Base-by-base conservation (phyloP, 92 coral and sea anemone species). In the Blastomussa wellsi region DNA sequence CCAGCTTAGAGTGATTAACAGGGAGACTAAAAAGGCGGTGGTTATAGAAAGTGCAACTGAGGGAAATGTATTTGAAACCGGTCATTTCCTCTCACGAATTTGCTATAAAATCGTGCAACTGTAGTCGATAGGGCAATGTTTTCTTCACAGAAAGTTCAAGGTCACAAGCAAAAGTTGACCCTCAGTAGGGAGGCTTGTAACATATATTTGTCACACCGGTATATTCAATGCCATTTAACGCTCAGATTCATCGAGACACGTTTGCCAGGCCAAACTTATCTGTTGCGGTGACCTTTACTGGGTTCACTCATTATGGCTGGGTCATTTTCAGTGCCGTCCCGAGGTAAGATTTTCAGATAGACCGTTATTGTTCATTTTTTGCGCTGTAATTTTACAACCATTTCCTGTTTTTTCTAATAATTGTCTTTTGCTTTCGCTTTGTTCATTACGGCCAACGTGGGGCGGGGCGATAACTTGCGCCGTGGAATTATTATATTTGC, bases 161-260 rank as follows among this genome's bases (percentile, higher is more conserved):
- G 83, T 79, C 72, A 53, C 11, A 77, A 22, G 31, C 72, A 29
- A 62, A 16, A 44, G 55, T 62, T 28, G 22, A 17, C 17, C 7
- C 55, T 28, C 82, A 22, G 83, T 44, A 60, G 83, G 83, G 55
- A 14, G 83, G 31, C 83, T 14, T n/a, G n/a, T 15, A 26, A 64
- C 13, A 79, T 62, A 79, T 59, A 77, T 33, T 37, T 17, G 33
- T 52, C 36, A 32, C 81, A 36, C 37, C 38, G 49, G 36, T 39
- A 60, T 9, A 44, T 79, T 62, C 69, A 39, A 7, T 64, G 83
- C 83, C 83, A 38, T 60, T 62, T 65, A 64, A 39, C 28, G 47
- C 72, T 39, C 39, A 38, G 83, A 28, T 22, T 38, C 53, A 12
- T n/a, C n/a, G 35, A 38, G 37, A 38, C 32, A 24, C 47, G 17